Evolutionary conservation across 2,797 vertebrate species (phyloP).

Genomic region (Odontamblyopus rebecca): DNA sequence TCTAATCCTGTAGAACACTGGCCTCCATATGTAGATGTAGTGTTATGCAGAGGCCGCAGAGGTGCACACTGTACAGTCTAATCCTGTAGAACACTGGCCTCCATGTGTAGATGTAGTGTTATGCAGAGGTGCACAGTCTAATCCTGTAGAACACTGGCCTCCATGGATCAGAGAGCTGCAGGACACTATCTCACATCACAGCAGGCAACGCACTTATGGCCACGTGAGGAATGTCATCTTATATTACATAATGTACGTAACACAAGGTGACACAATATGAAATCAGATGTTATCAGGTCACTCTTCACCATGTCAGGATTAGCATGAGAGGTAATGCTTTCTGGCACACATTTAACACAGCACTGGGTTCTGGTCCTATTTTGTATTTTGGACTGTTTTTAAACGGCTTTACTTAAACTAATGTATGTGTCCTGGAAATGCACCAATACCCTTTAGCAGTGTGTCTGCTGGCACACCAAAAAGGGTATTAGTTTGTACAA

Average conservation of each 20-base stretch:
- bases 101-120: neutral
- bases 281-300: conserved; percentile 14
- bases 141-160: neutral
- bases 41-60: neutral
- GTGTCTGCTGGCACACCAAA: too few species aligned
- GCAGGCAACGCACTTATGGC: neutral
- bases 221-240: neutral
- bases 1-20: too few species aligned
- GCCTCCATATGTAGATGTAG: neutral
- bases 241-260: conserved; percentile 7
- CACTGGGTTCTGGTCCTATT: too few species aligned
- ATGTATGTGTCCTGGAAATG: too few species aligned
- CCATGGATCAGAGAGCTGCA: neutral
- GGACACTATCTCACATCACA: neutral
- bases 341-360: neutral
- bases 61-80: too few species aligned
- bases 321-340: neutral
- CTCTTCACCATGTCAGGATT: neutral
- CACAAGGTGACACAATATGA: conserved; percentile 13
- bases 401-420: too few species aligned
- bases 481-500: too few species aligned
- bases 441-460: too few species aligned
- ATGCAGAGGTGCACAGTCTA: neutral
- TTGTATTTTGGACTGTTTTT: too few species aligned
- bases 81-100: too few species aligned